Conservation (phyloP, 1,140 invertebrate species). For the Atta texana region DNA sequence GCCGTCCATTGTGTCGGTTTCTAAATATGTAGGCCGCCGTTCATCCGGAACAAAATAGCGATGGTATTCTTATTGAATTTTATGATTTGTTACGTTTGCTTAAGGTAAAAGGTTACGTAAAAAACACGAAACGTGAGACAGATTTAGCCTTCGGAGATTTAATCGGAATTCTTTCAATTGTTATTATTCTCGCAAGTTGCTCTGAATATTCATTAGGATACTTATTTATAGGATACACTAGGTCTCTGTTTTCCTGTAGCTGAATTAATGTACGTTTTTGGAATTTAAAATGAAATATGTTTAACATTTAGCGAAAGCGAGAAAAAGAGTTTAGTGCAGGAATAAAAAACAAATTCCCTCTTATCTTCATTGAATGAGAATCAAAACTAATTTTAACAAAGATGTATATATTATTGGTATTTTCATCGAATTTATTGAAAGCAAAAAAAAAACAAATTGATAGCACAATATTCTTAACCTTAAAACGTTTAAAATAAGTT, state of each 20-base stretch:
- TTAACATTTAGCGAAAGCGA: no score
- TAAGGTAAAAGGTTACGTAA: background rate
- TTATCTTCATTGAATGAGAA: background rate
- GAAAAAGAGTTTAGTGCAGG: no score
- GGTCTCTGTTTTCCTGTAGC: no score
- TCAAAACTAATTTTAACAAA: slow-evolving; percentile 31
- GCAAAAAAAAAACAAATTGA: background rate
- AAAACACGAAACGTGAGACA: background rate
- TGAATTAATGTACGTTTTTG: no score
- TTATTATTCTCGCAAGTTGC: slow-evolving; percentile 51
- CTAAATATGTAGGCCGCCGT: slow-evolving; percentile 23
- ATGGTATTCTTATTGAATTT: slow-evolving; percentile 16
- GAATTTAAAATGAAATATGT: no score
- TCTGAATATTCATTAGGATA: slow-evolving; percentile 70
- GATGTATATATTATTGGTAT: background rate
- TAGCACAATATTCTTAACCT: background rate
- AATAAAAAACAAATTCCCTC: no score
- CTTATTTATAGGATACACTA: slow-evolving; percentile 16
- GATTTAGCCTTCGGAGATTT: slow-evolving; percentile 47
- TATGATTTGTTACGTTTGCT: background rate
- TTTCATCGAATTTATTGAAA: background rate
- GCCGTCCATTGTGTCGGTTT: slow-evolving; percentile 2
- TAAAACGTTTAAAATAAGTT: background rate
- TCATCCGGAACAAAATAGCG: background rate
- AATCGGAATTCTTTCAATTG: slow-evolving; percentile 56